Conservation (phyloP, 2,797 vertebrate genomes). For the Leuciscus waleckii region DNA sequence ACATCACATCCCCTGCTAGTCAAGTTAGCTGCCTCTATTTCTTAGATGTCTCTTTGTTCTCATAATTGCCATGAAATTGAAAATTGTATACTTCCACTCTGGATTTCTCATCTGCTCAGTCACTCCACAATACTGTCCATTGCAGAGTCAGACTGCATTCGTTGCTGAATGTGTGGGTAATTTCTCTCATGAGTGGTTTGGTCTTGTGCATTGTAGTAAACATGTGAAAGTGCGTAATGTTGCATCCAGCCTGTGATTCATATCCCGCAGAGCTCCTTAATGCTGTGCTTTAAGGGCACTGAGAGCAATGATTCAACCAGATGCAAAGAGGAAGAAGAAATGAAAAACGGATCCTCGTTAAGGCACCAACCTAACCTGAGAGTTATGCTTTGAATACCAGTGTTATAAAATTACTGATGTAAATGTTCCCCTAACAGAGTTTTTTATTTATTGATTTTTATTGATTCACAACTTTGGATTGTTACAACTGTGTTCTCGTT, state of each 20-base stretch:
- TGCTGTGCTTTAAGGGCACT: constrained; percentile 22
- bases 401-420: neutral
- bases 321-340: constrained; percentile 49
- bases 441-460: too few relatives aligned
- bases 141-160: neutral
- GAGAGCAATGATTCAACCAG: constrained; percentile 30
- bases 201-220: neutral
- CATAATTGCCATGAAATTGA: neutral
- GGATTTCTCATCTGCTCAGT: neutral
- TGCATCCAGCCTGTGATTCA: neutral
- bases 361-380: constrained; percentile 23
- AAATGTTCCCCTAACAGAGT: neutral
- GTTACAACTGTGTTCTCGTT: neutral
- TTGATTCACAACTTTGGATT: neutral
- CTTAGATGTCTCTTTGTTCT: neutral
- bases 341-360: constrained; percentile 48
- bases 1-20: neutral
- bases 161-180: neutral
- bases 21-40: neutral
- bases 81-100: neutral
- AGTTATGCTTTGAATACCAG: neutral
- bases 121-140: neutral
- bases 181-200: constrained; percentile 1
- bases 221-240: neutral
- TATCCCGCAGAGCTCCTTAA: neutral